A percentile compares a stretch with the other conserved stretches of the same genome.
These are phyloP conservation scores for Hormaphis cornu DNA, from an alignment of 1,140 invertebrate species.

Conservation along the genomic window DNA sequence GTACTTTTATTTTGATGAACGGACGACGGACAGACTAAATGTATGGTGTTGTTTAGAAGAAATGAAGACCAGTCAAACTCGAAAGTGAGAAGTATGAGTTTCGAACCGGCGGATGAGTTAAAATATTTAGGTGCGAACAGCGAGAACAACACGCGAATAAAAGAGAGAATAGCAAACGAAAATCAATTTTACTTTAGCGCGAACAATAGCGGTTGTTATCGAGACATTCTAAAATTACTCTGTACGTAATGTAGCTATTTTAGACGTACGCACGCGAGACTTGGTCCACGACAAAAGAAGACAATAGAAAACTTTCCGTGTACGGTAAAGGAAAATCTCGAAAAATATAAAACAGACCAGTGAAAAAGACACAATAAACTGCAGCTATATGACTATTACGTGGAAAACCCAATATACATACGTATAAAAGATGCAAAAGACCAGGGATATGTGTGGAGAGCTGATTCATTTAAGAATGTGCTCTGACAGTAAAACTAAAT, in stretches of 20 bases:
- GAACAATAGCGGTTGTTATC: neutral
- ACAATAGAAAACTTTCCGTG: neutral
- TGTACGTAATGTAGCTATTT: neutral
- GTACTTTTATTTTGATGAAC: too few relatives aligned
- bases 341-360: neutral
- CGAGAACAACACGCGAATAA: neutral
- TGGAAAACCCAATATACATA: neutral
- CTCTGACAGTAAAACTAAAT: neutral
- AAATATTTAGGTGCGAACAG: neutral
- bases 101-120: neutral
- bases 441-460: neutral
- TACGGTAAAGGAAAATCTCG: neutral
- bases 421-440: neutral
- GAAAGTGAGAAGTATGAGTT: too few relatives aligned
- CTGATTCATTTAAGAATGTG: neutral
- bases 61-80: too few relatives aligned
- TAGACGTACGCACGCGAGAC: neutral
- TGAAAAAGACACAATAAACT: neutral
- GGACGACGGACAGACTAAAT: too few relatives aligned
- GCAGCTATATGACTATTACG: too few relatives aligned
- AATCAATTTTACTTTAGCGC: too few relatives aligned
- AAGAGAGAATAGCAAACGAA: neutral
- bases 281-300: neutral
- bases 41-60: too few relatives aligned
- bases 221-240: neutral